Base-by-base conservation (phyloP, 2,113 vertebrate species). In the Phrynosoma platyrhinos region DNA sequence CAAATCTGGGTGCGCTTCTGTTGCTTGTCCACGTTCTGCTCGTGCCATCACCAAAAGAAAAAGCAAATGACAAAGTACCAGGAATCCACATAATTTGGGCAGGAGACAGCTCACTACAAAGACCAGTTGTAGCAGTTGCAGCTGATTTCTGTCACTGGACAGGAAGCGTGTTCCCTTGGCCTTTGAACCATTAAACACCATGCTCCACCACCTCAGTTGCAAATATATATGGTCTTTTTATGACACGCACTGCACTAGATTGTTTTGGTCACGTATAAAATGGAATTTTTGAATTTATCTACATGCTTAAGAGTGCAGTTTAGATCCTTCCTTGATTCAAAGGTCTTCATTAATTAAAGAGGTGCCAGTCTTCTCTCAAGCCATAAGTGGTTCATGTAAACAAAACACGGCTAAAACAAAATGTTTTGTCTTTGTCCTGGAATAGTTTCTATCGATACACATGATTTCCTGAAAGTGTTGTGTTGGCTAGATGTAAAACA, bases 401-500 rank as follows among this genome's bases (percentile, higher is more conserved):
- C 97, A 97, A 96, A 96, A 93, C 94, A 96, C 96, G 96, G 95
- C 93, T 94, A 95, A 92, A 93, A 94, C 12, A 89, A 88, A 96
- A 96, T 96, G 93, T 94, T 91, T 93, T 90, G 89, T 95, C 89
- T 75, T 95, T 92, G 85, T 88, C 90, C 88, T 0, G 94, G 93
- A 92, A 92, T 91, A 92, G 90, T 75, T 94, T 97, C 97, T 98
- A 99, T 95, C 95, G 97, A 96, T 97, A 97, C 90, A 97, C 97
- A 94, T 97, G 97, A 82, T 98, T 98, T 96, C 98, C 98, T 86
- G 98, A 98, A 94, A 99, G 97, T 71, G 98, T 99, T 95, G 98
- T 97, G 96, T 99, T 99, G 91, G 97, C 98, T 96, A 98, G 96
- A 95, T 97, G 98, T 94, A 99, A 97, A 94, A 99, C 98, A 5